Evolutionary conservation across 1,140 invertebrate species (phyloP).

Genomic region (Drosophila cardini): DNA sequence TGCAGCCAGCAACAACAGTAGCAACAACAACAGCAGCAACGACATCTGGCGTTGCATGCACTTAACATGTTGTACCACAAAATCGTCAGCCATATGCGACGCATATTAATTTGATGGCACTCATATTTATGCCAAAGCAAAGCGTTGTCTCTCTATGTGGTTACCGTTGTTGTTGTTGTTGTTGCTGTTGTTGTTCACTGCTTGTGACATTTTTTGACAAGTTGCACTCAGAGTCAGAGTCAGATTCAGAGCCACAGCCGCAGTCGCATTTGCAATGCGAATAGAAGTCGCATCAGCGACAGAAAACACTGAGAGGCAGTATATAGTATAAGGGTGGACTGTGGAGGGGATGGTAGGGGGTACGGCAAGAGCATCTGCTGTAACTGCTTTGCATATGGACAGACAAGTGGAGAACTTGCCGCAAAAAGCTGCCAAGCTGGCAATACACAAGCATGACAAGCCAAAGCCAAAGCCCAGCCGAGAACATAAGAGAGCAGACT

Average conservation of each 20-base stretch:
- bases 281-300: slow-evolving; percentile 42
- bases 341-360: neutral
- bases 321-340: neutral
- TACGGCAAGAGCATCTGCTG: slow-evolving; percentile 55
- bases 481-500: slow-evolving; percentile 6
- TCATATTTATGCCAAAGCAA: slow-evolving; percentile 83
- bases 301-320: neutral
- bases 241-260: slow-evolving; percentile 25
- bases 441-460: slow-evolving; percentile 60
- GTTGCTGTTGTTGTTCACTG: slow-evolving; percentile 39
- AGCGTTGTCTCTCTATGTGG: slow-evolving; percentile 46
- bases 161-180: slow-evolving; percentile 1
- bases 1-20: slow-evolving; percentile 9
- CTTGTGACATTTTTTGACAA: slow-evolving; percentile 80
- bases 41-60: slow-evolving; percentile 66
- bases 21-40: slow-evolving; percentile 11
- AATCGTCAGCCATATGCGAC: slow-evolving; percentile 81
- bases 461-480: slow-evolving; percentile 23
- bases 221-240: slow-evolving; percentile 69
- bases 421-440: slow-evolving; percentile 65
- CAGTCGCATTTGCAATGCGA: slow-evolving; percentile 50
- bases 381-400: slow-evolving; percentile 76
- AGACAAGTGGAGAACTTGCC: slow-evolving; percentile 45
- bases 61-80: slow-evolving; percentile 83
- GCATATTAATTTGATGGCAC: slow-evolving; percentile 83